phyloP scores from a whole-genome alignment of 1,140 invertebrate genomes.

The Cyclina sinensis region DNA sequence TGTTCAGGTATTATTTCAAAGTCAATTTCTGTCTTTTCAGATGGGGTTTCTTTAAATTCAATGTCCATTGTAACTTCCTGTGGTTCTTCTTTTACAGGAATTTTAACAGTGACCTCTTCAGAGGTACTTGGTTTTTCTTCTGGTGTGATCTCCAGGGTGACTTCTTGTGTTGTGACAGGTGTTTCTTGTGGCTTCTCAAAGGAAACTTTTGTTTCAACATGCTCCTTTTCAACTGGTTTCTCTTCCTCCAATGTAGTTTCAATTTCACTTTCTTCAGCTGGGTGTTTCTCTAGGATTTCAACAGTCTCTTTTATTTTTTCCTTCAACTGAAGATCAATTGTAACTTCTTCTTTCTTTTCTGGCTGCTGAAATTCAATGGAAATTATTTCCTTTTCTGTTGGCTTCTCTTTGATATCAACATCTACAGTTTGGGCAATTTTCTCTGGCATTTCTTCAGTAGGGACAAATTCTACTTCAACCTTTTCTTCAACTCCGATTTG shows the following conservation, averaged over 20 bases:
- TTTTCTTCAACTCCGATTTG: constrained; percentile 5
- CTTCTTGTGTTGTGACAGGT: not conserved
- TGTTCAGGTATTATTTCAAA: constrained; percentile 3
- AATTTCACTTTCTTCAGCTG: constrained; percentile 3
- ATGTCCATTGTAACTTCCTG: not conserved
- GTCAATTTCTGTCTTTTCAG: constrained; percentile 12
- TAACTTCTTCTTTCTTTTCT: constrained; percentile 1
- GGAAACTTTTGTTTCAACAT: not conserved
- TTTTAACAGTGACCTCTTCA: constrained; percentile 33
- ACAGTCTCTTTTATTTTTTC: constrained; percentile 19
- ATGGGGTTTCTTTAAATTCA: not conserved
- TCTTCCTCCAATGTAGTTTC: not conserved
- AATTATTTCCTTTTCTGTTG: not conserved
- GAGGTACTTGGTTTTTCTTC: not conserved
- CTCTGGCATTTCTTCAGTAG: constrained; percentile 25
- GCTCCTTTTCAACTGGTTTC: not conserved
- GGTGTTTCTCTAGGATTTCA: not conserved
- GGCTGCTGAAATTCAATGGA: constrained; percentile 11
- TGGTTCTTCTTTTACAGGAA: constrained; percentile 41
- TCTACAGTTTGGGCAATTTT: not conserved
- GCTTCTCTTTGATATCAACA: constrained; percentile 39
- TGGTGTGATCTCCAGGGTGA: constrained; percentile 7
- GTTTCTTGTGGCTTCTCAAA: constrained; percentile 40
- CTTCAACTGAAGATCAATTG: constrained; percentile 33
- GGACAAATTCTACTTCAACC: constrained; percentile 16